Percentiles rank a stretch among this genome's conserved stretches.
These are phyloP conservation scores for Sceloporus undulatus DNA, from an alignment of 2,113 vertebrate species.

Conservation along the genomic window DNA sequence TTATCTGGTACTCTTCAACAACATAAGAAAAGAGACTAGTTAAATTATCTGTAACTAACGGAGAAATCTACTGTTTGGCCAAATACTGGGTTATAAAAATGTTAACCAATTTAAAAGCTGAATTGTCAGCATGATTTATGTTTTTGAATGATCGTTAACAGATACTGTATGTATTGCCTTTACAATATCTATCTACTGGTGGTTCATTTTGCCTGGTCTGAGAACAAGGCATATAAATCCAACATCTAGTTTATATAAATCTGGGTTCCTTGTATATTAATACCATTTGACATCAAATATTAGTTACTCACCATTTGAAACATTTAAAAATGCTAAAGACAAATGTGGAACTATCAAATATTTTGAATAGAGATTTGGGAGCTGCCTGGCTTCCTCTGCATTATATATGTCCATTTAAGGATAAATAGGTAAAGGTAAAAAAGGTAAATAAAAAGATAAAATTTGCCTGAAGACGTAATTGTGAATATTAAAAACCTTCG, in stretches of 20 bases:
- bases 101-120: not conserved
- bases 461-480: not conserved
- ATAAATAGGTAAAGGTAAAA: not conserved
- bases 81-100: not conserved
- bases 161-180: not conserved
- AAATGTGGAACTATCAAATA: not conserved
- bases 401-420: not conserved
- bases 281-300: not conserved
- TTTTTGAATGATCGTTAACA: not conserved
- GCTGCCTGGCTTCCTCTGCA: too few relatives aligned
- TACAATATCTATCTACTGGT: not conserved
- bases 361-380: not conserved
- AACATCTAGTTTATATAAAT: not conserved
- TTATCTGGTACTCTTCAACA: constrained; percentile 15
- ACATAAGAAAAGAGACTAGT: not conserved
- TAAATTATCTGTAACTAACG: not conserved
- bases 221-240: not conserved
- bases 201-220: not conserved
- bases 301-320: not conserved
- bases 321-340: not conserved
- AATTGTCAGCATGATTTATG: not conserved
- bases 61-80: not conserved
- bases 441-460: too few relatives aligned
- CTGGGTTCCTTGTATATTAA: not conserved
- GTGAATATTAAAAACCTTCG: not conserved